Percentiles rank a stretch among this genome's conserved stretches.
Conservation (phyloP, 1,140 invertebrate genomes). For the Sesamia nonagrioides region DNA sequence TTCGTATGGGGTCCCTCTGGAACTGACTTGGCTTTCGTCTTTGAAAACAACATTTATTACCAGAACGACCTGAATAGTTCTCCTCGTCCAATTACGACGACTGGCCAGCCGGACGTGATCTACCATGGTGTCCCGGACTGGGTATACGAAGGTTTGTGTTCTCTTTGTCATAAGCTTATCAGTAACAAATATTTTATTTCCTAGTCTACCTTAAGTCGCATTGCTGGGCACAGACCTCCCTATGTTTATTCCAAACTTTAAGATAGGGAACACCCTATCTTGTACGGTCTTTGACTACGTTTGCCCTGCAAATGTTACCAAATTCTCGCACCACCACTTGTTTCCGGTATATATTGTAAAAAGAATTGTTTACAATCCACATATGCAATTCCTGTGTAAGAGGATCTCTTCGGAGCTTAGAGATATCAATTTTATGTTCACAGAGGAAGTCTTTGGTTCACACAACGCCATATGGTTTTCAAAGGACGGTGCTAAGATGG, state of each 20-base stretch:
- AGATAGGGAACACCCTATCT: no score
- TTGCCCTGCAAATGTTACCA: no score
- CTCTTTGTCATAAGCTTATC: background rate
- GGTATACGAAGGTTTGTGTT: constrained; percentile 90
- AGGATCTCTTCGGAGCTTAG: no score
- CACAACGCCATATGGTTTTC: constrained; percentile 96
- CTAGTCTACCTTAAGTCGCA: no score
- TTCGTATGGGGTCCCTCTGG: constrained; percentile 92
- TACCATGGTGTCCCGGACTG: constrained; percentile 94
- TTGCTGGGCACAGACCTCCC: no score
- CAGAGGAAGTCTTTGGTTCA: constrained; percentile 95
- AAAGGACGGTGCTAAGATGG: constrained; percentile 90
- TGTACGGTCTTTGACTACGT: no score
- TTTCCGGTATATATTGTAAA: no score
- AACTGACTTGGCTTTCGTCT: constrained; percentile 92
- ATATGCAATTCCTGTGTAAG: no score
- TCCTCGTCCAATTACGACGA: constrained; percentile 88
- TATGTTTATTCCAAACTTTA: no score
- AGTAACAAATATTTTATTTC: no score
- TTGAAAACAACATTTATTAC: constrained; percentile 94
- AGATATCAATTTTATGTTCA: constrained; percentile 40
- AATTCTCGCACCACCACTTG: no score
- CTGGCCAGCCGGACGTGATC: constrained; percentile 89
- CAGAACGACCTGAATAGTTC: constrained; percentile 84
- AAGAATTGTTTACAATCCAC: no score